A percentile compares a stretch with the other conserved stretches of the same genome.
Evolutionary conservation across 2,888 invertebrate genomes (phyloP).

Genomic region (Drosophila meridiana): DNA sequence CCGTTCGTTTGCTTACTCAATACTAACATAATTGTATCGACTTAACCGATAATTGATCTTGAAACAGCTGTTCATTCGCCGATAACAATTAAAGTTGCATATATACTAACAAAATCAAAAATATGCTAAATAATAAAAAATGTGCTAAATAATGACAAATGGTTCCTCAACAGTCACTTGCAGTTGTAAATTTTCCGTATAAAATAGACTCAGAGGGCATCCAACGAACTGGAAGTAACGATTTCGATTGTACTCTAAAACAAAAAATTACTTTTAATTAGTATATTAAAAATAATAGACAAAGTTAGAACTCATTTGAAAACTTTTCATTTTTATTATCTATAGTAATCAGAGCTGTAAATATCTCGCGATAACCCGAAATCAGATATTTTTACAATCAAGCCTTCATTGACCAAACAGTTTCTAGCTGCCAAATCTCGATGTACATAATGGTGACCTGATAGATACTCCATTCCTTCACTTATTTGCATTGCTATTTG

Average conservation of each 20-base stretch:
- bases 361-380: constrained; percentile 97
- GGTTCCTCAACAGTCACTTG: constrained; percentile 86
- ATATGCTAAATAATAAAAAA: too few relatives aligned
- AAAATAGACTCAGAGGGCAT: constrained; percentile 99
- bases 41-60: too few relatives aligned
- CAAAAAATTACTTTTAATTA: neutral
- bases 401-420: constrained; percentile 96
- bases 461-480: constrained; percentile 93
- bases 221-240: constrained; percentile 97
- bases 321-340: constrained; percentile 82
- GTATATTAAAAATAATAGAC: too few relatives aligned
- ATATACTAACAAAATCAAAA: too few relatives aligned
- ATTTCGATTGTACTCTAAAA: constrained; percentile 95
- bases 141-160: too few relatives aligned
- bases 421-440: constrained; percentile 98
- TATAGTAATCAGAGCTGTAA: constrained; percentile 96
- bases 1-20: too few relatives aligned
- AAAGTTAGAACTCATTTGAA: neutral
- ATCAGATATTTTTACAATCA: constrained; percentile 98
- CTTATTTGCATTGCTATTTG: constrained; percentile 95
- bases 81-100: too few relatives aligned
- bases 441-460: constrained; percentile 97
- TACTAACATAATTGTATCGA: too few relatives aligned
- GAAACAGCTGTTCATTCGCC: too few relatives aligned
- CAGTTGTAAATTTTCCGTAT: constrained; percentile 98